Conservation (phyloP, 2,797 vertebrate genomes). For the Linurgus olivaceus region DNA sequence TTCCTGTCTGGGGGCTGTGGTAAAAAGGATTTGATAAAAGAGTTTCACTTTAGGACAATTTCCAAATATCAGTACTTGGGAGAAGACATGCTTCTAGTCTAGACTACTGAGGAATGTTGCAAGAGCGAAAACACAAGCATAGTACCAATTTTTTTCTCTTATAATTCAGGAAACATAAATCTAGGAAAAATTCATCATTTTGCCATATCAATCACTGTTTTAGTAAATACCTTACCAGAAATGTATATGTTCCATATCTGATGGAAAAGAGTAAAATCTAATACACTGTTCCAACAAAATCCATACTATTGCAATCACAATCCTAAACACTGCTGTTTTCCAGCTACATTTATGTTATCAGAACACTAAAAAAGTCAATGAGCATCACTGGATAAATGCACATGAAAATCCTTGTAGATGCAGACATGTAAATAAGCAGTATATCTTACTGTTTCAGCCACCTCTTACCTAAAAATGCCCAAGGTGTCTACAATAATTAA, state of each 20-base stretch:
- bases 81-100: conserved; percentile 34
- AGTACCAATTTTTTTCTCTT: not conserved
- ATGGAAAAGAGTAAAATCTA: not conserved
- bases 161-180: conserved; percentile 32
- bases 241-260: not conserved
- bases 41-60: conserved; percentile 44
- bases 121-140: conserved; percentile 10
- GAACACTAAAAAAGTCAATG: not conserved
- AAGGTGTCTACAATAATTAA: not conserved
- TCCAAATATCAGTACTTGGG: conserved; percentile 33
- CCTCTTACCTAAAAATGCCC: not conserved
- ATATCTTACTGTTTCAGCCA: not conserved
- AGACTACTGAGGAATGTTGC: not conserved
- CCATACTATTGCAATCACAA: not conserved
- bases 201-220: not conserved
- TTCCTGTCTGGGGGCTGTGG: conserved; percentile 29
- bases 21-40: conserved; percentile 39
- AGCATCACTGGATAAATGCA: not conserved
- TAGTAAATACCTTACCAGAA: conserved; percentile 21
- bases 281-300: not conserved
- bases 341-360: not conserved
- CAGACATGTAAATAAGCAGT: not conserved
- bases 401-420: not conserved
- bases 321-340: not conserved
- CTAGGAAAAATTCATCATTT: conserved; percentile 22